Base-by-base conservation (phyloP, 2,888 invertebrate species). In the Agrochola litura region DNA sequence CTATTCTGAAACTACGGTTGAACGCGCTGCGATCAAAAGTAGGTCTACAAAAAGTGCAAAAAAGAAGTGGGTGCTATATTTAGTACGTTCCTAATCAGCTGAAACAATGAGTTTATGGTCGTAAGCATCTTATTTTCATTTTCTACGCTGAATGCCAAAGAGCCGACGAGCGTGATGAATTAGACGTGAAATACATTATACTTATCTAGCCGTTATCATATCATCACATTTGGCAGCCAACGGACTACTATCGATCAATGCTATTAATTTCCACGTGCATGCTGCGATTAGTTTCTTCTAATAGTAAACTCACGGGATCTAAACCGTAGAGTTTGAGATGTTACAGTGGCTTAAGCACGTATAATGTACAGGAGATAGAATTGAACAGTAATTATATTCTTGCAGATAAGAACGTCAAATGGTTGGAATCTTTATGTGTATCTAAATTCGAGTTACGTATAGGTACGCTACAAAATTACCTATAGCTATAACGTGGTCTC, bases 11-110 rank as follows among this genome's bases (percentile, higher is more conserved):
- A 76, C 49, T 75, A 78, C 69, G 67, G 75, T 82, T 75, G 58
- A 76, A 76, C 54, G 66, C 54, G 69, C 76, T 85, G 68, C 68
- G 73, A 80, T 79, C 74, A 74, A 84, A 76, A 80, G 16, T 76
- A 76, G 80, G 66, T 71, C 61, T 37, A 67, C 43, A 82, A 82
- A 82, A 77, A 70, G 30, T 19, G n/a, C 22, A 76, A 81, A 76
- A 81, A 37, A 49, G 66, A 80, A 68, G n/a, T 68, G 46, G 8
- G 5, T 76, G 76, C 37, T 75, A 60, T 30, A 60, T 64, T 37
- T 54, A 81, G 64, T 46, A 25, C 52, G 37, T 46, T 68, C 14
- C 19, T 65, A 76, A 76, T 81, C 68, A 78, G 60, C 49, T 25
- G 22, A 65, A 68, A 83, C 73, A 82, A 78, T 81, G 22, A 70